These are phyloP conservation scores for Reticulitermes speratus DNA, from an alignment of 1,140 invertebrate genomes.

Conservation along the genomic window DNA sequence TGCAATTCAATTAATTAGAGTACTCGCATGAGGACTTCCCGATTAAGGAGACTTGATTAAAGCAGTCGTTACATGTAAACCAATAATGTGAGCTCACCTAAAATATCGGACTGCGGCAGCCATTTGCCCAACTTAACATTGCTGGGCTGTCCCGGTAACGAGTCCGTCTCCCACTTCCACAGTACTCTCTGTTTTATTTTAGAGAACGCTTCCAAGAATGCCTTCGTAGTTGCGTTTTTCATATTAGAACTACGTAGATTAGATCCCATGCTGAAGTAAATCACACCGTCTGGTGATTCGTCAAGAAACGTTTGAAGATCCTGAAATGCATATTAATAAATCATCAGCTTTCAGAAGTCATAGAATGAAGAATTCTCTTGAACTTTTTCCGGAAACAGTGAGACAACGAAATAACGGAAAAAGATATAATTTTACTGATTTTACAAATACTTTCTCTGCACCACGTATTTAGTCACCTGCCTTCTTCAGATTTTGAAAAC, in stretches of 20 bases:
- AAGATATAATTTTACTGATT: too few relatives aligned
- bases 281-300: constrained; percentile 43
- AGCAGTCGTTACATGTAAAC: too few relatives aligned
- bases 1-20: too few relatives aligned
- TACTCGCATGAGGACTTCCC: too few relatives aligned
- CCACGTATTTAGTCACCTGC: too few relatives aligned
- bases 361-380: too few relatives aligned
- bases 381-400: too few relatives aligned
- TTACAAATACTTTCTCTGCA: too few relatives aligned
- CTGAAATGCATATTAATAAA: not conserved
- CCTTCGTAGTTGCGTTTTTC: constrained; percentile 36
- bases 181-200: constrained; percentile 40
- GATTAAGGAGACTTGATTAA: too few relatives aligned
- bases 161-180: constrained; percentile 55
- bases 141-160: constrained; percentile 39
- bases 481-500: too few relatives aligned
- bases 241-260: constrained; percentile 39
- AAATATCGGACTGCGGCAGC: constrained; percentile 54
- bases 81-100: constrained; percentile 41
- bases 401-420: too few relatives aligned
- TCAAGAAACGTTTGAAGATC: constrained; percentile 36
- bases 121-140: constrained; percentile 49
- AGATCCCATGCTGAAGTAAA: constrained; percentile 47
- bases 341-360: too few relatives aligned
- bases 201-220: constrained; percentile 38